A percentile compares a stretch with the other conserved stretches of the same genome.
Evolutionary conservation across 35 echinoderm and acorn worm genomes (phyloP).

Genomic region (Holothuria glaberrima): DNA sequence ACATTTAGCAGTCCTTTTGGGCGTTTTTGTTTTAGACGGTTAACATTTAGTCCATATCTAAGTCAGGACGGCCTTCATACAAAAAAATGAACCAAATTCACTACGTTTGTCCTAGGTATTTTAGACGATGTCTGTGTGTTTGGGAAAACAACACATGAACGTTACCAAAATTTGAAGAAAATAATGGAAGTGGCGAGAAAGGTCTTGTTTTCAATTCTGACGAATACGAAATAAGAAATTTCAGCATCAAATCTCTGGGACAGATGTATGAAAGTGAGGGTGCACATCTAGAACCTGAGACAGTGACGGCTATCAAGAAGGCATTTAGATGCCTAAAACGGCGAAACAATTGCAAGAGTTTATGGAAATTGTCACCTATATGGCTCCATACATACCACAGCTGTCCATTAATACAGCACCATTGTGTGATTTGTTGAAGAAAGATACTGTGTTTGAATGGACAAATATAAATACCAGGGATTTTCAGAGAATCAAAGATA

Average conservation of each 20-base stretch:
- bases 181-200: conserved; percentile 37
- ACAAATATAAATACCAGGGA: too few species aligned
- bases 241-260: neutral
- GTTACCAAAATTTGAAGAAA: conserved; percentile 40
- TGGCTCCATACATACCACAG: too few species aligned
- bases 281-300: neutral
- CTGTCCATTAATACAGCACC: too few species aligned
- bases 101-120: conserved; percentile 35
- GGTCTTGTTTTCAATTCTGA: conserved; percentile 53
- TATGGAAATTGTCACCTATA: neutral
- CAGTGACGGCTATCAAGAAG: neutral
- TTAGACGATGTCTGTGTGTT: conserved; percentile 42
- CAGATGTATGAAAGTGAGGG: neutral
- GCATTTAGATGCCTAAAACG: neutral
- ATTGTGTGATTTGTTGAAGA: too few species aligned
- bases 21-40: conserved; percentile 48
- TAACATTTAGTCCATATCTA: conserved; percentile 54
- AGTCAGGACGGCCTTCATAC: conserved; percentile 59
- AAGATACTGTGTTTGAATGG: too few species aligned
- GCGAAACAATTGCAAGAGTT: conserved; percentile 45
- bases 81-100: conserved; percentile 61
- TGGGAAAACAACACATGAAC: conserved; percentile 15
- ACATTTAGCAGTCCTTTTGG: too few species aligned
- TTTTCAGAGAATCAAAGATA: too few species aligned
- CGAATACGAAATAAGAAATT: conserved; percentile 32